Conservation (phyloP, 1,140 invertebrate species). For the Piezodorus guildinii region DNA sequence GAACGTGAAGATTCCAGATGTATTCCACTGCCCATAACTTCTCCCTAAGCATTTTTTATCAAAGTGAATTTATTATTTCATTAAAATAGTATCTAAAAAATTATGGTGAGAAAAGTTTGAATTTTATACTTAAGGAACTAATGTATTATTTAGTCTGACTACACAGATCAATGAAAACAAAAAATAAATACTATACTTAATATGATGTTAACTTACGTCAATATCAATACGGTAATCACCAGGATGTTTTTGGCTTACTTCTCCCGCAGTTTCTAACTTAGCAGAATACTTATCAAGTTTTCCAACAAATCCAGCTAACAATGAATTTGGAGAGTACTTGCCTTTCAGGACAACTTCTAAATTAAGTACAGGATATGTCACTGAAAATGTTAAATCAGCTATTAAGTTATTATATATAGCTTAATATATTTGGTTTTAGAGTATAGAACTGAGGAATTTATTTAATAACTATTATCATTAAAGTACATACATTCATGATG, state of each 20-base stretch:
- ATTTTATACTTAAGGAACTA: too few relatives aligned
- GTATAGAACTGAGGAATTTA: too few relatives aligned
- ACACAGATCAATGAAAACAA: too few relatives aligned
- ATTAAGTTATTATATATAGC: too few relatives aligned
- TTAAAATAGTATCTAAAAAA: too few relatives aligned
- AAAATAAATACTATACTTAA: too few relatives aligned
- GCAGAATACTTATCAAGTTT: slow-evolving; percentile 22
- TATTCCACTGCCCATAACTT: slow-evolving; percentile 39
- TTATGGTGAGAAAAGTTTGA: too few relatives aligned
- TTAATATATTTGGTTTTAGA: too few relatives aligned
- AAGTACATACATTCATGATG: slow-evolving; percentile 30
- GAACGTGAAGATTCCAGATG: slow-evolving; percentile 43
- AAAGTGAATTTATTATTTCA: too few relatives aligned
- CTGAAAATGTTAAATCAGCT: slow-evolving; percentile 3
- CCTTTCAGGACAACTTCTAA: slow-evolving; percentile 16
- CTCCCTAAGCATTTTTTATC: slow-evolving; percentile 27
- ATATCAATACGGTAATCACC: neutral
- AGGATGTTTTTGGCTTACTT: neutral
- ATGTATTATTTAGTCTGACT: too few relatives aligned
- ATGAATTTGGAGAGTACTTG: slow-evolving; percentile 11
- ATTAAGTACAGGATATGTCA: slow-evolving; percentile 23
- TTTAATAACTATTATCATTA: too few relatives aligned
- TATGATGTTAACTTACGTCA: neutral
- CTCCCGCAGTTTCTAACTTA: slow-evolving; percentile 1
- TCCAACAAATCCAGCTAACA: slow-evolving; percentile 17